Base-by-base conservation (phyloP, 1,140 invertebrate species). In the Zelostemma sp. region DNA sequence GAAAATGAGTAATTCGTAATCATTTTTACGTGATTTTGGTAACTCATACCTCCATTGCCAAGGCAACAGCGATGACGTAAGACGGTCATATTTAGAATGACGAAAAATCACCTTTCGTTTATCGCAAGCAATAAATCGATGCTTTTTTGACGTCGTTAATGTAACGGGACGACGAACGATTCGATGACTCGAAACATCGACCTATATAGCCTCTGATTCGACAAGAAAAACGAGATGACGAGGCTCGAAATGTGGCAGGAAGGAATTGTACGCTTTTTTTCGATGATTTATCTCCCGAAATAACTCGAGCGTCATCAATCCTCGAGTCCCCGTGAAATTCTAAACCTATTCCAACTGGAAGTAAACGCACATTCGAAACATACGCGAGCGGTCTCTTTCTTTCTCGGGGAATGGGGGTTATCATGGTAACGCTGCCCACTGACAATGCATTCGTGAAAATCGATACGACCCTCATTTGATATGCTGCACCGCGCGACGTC, bases 351-450 rank as follows among this genome's bases (percentile, higher is more conserved):
- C n/a, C 28, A 11, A 31, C 5, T 11, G 28, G 28, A 11, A n/a
- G n/a, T n/a, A n/a, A n/a, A 68, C 21, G 60, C 47, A 53, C 46
- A 12, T 40, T 38, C 41, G 43, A 60, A 15, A 15, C 5, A 15
- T 15, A 38, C 9, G 35, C 35, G 35, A 11, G 2, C 51, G 41
- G 46, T 62, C 56, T 67, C 69, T 73, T 63, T 73, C 72, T 63
- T 68, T 73, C 70, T 73, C 54, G 59, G 63, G 63, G 48, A 31
- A 66, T 64, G 40, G 72, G 79, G 67, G 82, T 82, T 84, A 81
- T 82, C 80, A 81, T 82, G 81, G 82, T 83, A 83, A 84, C 81
- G 80, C 75, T 74, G 69, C 57, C 55, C 73, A 50, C 78, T 81
- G 81, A 78, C 80, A 82, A 77, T 78, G 76, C 69, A 79, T 68